Conservation (phyloP, 2,113 vertebrate species). For the Silurus meridionalis region DNA sequence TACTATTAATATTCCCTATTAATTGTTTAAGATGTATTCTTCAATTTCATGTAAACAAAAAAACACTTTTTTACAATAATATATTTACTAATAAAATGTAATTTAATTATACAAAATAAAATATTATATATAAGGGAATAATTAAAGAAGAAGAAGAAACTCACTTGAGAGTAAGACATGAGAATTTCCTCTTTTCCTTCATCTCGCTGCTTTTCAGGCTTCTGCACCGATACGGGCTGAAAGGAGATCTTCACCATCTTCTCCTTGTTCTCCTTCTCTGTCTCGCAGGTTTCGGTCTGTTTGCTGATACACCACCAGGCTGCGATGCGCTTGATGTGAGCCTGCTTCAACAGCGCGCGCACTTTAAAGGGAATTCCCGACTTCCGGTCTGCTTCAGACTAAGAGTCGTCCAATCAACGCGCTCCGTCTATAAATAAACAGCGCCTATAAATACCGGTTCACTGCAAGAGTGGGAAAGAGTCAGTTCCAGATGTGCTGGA, state of each 20-base stretch:
- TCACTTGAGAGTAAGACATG: constrained; percentile 75
- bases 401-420: constrained; percentile 60
- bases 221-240: constrained; percentile 77
- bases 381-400: constrained; percentile 65
- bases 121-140: too few species aligned
- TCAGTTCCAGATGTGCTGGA: background rate
- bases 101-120: background rate
- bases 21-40: background rate
- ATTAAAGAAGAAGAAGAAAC: constrained; percentile 44
- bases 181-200: constrained; percentile 70
- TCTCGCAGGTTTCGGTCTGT: background rate
- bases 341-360: constrained; percentile 16
- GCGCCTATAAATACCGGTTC: constrained; percentile 17
- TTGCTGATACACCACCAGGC: background rate
- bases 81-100: background rate
- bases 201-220: constrained; percentile 77
- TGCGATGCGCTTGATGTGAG: background rate
- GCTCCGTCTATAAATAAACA: constrained; percentile 39
- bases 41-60: background rate
- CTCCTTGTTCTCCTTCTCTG: background rate
- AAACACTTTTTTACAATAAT: background rate
- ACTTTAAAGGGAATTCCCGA: constrained; percentile 53
- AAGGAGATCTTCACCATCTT: constrained; percentile 91
- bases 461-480: background rate
- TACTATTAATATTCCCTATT: background rate